A percentile compares a stretch with the other conserved stretches of the same genome.
phyloP scores from a whole-genome alignment of 2,888 invertebrate species.

The Zhengitettix transpicula region DNA sequence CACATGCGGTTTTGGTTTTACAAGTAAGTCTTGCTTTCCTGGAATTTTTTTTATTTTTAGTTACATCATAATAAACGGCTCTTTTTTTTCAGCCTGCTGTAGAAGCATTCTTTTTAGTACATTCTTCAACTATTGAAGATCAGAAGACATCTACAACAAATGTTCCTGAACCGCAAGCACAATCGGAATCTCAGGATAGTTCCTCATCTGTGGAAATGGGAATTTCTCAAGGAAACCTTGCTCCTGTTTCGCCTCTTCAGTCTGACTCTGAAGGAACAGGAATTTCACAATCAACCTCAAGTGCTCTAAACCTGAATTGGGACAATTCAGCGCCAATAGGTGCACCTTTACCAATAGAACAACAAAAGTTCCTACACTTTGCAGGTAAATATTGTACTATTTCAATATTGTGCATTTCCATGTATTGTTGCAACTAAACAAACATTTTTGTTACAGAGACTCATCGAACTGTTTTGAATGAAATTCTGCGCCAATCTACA shows the following conservation, averaged over 20 bases:
- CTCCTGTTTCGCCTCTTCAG: conserved; percentile 14
- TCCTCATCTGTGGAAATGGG: conserved; percentile 3
- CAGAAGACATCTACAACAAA: conserved; percentile 1
- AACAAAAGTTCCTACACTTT: conserved; percentile 63
- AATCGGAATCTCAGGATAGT: neutral
- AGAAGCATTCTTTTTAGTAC: conserved; percentile 80
- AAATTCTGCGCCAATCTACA: conserved; percentile 67
- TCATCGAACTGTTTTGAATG: conserved; percentile 74
- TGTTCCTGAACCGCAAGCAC: conserved; percentile 1
- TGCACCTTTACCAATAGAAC: conserved; percentile 41
- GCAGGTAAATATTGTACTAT: conserved; percentile 33
- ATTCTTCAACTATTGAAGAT: conserved; percentile 40
- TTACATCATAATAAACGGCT: too few relatives aligned
- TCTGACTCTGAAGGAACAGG: conserved; percentile 16
- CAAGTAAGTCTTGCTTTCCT: conserved; percentile 30
- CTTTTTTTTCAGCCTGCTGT: conserved; percentile 49
- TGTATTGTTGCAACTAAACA: neutral
- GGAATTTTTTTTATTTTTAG: neutral
- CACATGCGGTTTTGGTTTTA: conserved; percentile 68
- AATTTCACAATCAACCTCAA: conserved; percentile 9
- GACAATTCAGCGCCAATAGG: conserved; percentile 13
- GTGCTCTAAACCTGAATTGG: conserved; percentile 7
- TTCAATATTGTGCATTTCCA: neutral
- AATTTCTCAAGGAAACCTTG: conserved; percentile 6
- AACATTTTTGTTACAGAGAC: conserved; percentile 38